A percentile compares a stretch with the other conserved stretches of the same genome.
These are phyloP conservation scores for Carapus acus DNA, from an alignment of 2,797 vertebrate genomes.

Conservation along the genomic window DNA sequence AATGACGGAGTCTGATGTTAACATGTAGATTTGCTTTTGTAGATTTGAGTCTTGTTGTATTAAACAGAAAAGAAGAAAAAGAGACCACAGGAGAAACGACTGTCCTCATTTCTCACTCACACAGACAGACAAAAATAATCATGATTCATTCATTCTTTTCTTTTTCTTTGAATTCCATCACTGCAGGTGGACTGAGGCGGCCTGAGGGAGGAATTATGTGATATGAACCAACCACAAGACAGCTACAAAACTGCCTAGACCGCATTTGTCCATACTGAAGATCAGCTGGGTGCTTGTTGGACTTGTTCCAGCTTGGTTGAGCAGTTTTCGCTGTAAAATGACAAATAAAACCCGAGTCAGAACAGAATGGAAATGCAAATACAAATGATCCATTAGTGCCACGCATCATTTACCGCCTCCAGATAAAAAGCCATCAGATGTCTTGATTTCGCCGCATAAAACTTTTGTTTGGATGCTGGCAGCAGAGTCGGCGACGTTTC, in stretches of 20 bases:
- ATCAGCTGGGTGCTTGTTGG: too few relatives aligned
- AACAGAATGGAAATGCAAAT: background rate
- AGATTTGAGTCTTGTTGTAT: slow-evolving; percentile 48
- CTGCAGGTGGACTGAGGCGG: too few relatives aligned
- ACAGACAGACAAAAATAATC: background rate
- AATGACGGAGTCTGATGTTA: slow-evolving; percentile 17
- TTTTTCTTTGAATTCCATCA: too few relatives aligned
- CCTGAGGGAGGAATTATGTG: too few relatives aligned
- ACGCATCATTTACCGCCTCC: slow-evolving; percentile 2
- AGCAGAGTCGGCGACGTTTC: slow-evolving; percentile 37
- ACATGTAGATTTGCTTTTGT: slow-evolving; percentile 30
- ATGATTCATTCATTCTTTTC: too few relatives aligned
- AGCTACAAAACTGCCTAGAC: too few relatives aligned
- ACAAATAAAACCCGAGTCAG: too few relatives aligned
- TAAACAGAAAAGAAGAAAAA: slow-evolving; percentile 47
- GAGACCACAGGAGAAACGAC: slow-evolving; percentile 12
- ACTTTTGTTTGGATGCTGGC: slow-evolving; percentile 29
- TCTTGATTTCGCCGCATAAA: slow-evolving; percentile 16
- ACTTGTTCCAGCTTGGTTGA: too few relatives aligned
- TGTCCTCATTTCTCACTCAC: slow-evolving; percentile 18
- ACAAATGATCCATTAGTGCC: background rate
- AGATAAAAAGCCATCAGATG: slow-evolving; percentile 22
- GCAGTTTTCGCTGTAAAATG: too few relatives aligned
- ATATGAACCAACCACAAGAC: too few relatives aligned
- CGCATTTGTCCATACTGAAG: too few relatives aligned